Conservation (phyloP, 2,113 vertebrate species). For the Lonchura striata region DNA sequence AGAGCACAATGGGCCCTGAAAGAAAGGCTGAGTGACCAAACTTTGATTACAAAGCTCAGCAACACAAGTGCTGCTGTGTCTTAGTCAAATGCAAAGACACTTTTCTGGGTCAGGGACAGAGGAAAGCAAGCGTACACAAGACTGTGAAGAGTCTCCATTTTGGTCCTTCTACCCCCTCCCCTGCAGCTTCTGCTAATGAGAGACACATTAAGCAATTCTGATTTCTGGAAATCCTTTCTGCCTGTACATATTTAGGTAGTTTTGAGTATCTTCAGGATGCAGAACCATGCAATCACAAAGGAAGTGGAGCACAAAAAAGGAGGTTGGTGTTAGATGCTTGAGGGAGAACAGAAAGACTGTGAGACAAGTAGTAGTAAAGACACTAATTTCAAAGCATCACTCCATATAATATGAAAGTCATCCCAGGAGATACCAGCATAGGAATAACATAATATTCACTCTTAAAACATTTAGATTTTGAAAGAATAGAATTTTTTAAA, state of each 20-base stretch:
- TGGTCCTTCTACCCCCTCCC: neutral
- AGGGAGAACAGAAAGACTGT: neutral
- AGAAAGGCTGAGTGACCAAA: neutral
- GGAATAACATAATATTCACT: neutral
- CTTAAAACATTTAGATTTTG: neutral
- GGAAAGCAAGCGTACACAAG: neutral
- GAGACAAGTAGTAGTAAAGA: neutral
- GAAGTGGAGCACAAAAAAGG: neutral
- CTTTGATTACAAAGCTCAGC: constrained; percentile 76
- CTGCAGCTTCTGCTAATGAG: neutral
- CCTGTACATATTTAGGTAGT: neutral
- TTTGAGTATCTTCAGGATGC: neutral
- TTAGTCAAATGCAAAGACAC: constrained; percentile 72
- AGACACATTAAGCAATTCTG: neutral
- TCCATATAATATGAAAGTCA: neutral
- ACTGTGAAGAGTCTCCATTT: neutral
- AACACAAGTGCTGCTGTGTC: constrained; percentile 63
- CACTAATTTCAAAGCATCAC: neutral
- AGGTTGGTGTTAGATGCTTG: neutral
- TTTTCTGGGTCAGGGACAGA: constrained; percentile 48
- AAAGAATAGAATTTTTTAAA: neutral
- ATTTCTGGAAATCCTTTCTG: neutral
- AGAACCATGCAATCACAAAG: neutral
- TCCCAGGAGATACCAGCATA: neutral
- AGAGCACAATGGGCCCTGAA: neutral